Evolutionary conservation across 2,113 vertebrate genomes (phyloP), one percentile per base, ranked within the genome.

Genomic region (Muscicapa adusta): DNA sequence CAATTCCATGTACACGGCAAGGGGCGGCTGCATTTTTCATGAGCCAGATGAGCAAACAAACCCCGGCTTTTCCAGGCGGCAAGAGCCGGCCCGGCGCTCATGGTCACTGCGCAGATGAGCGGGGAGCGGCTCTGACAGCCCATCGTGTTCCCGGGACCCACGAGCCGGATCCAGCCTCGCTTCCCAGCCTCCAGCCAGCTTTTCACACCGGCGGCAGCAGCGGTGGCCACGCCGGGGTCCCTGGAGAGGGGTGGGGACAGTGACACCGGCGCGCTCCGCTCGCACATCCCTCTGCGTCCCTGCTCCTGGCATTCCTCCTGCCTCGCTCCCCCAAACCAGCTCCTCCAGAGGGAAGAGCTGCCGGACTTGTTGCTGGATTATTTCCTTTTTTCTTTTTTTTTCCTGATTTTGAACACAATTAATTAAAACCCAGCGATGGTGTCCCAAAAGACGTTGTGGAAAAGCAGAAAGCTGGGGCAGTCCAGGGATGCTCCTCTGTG

Each of bases 1-100:
- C 78, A 87, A 95, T 96, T 96, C 87, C 95, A 3, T 96, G 97
- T 97, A 74, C 60, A 29, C 50, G 67, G 85, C 61, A 4, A 80
- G 0, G 53, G 81, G 82, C 0, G 3, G 51, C 87, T 97, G 92
- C 95, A 97, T 97, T 96, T 97, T 97, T 97, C 95, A 97, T 97
- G 94, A 97, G 89, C 50, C 91, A 56, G 78, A 84, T 74, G 94
- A 88, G 92, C 89, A 86, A 93, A 90, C 89, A 71, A 91, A 95
- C 73, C 85, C 72, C 91, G 70, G 10, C 61, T 75, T 78, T 77
- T 77, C 72, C 60, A 34, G 51, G 75, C 2, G 28, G 72, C 38
- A 9, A 47, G 63, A 34, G 68, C 40, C 0, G 2, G 67, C 36
- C 60, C 0, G 12, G 63, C 0, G 4, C 78, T 83, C 93, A 91